These are phyloP conservation scores for Asbolus verrucosus DNA, from an alignment of 1,140 invertebrate species.

Conservation along the genomic window DNA sequence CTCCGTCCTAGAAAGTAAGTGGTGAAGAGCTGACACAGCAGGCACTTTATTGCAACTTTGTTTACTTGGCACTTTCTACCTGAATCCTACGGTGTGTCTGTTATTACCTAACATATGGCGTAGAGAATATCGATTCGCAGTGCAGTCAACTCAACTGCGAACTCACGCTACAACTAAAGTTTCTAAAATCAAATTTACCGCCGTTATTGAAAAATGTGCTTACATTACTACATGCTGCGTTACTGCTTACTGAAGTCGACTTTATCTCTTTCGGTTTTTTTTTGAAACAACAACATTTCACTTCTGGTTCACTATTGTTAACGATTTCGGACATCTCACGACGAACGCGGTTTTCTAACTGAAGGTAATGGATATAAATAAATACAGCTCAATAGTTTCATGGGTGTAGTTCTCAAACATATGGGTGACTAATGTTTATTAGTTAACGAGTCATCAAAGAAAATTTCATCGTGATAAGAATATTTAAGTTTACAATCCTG, in stretches of 20 bases:
- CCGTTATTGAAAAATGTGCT: too few species aligned
- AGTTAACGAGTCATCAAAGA: not conserved
- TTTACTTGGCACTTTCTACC: conserved; percentile 27
- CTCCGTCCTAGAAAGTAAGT: not conserved
- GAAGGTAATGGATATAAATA: conserved; percentile 32
- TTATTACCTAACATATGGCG: not conserved
- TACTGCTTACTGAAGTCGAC: too few species aligned
- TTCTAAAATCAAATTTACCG: conserved; percentile 39
- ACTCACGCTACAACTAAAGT: conserved; percentile 12
- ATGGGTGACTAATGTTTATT: conserved; percentile 13
- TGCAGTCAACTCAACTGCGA: conserved; percentile 17
- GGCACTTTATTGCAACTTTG: too few species aligned
- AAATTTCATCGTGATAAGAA: not conserved
- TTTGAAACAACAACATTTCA: not conserved
- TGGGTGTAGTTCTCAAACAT: conserved; percentile 3
- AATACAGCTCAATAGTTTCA: conserved; percentile 23
- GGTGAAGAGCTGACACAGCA: not conserved
- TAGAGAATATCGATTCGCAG: conserved; percentile 8
- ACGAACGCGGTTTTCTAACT: conserved; percentile 1
- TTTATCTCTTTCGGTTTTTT: not conserved
- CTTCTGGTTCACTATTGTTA: not conserved
- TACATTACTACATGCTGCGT: too few species aligned
- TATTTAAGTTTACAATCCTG: too few species aligned
- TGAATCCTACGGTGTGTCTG: not conserved
- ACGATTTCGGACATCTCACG: conserved; percentile 13